A percentile compares a stretch with the other conserved stretches of the same genome.
phyloP scores from a whole-genome alignment of 2,113 vertebrate genomes.

The Mus pahari region DNA sequence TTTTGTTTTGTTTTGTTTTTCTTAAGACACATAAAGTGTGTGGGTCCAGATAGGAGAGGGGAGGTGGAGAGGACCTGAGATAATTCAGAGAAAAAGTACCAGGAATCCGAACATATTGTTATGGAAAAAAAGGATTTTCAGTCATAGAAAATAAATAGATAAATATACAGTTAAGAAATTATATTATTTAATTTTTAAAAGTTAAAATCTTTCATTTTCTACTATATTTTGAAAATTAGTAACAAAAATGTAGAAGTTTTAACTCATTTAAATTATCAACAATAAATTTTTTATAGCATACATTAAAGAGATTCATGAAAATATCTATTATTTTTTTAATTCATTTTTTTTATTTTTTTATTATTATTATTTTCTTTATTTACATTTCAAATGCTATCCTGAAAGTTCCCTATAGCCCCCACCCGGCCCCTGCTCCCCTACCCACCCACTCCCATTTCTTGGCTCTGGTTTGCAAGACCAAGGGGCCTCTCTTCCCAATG shows the following conservation, averaged over 20 bases:
- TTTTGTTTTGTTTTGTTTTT: neutral
- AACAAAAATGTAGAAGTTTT: neutral
- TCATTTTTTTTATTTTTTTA: too few relatives aligned
- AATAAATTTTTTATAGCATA: neutral
- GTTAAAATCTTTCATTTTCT: neutral
- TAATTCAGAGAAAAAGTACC: neutral
- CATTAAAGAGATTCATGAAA: neutral
- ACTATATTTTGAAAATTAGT: neutral
- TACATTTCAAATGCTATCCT: too few relatives aligned
- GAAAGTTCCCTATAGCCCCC: too few relatives aligned
- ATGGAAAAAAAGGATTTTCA: neutral
- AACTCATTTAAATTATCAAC: neutral
- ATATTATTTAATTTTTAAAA: neutral
- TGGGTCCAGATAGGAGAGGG: neutral
- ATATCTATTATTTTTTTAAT: too few relatives aligned
- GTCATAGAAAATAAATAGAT: too few relatives aligned
- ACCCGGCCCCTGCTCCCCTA: too few relatives aligned
- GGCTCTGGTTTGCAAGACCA: too few relatives aligned
- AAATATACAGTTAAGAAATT: neutral
- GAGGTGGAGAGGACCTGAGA: neutral
- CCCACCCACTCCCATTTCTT: too few relatives aligned
- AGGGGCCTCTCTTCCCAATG: too few relatives aligned
- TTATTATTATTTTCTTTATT: too few relatives aligned
- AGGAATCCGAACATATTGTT: neutral
- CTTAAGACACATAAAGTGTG: neutral